Conservation (phyloP, 2,888 invertebrate species). For the Melipona beecheii region DNA sequence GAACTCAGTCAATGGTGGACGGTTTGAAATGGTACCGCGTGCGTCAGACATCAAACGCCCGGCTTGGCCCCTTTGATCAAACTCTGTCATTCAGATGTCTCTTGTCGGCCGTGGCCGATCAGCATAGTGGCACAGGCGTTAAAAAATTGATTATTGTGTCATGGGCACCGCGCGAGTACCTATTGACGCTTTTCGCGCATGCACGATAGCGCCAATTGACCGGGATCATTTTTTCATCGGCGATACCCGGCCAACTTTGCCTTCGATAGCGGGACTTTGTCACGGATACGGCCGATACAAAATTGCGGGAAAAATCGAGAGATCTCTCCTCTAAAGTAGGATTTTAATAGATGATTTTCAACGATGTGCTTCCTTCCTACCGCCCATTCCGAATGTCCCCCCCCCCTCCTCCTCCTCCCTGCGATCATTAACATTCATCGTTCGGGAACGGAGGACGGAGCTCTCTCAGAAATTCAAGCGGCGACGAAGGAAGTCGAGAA, state of each 20-base stretch:
- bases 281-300: neutral
- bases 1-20: constrained; percentile 65
- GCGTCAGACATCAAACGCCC: constrained; percentile 83
- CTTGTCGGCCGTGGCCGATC: constrained; percentile 76
- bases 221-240: constrained; percentile 36
- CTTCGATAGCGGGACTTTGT: neutral
- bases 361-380: neutral
- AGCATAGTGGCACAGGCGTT: constrained; percentile 50
- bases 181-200: constrained; percentile 44
- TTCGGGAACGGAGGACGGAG: neutral
- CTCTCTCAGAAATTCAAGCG: constrained; percentile 31
- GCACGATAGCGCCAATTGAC: constrained; percentile 40
- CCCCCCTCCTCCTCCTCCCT: rapidly evolving
- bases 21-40: constrained; percentile 78
- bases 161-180: constrained; percentile 63
- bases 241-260: neutral
- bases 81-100: constrained; percentile 82
- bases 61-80: constrained; percentile 82
- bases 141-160: constrained; percentile 73
- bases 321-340: neutral
- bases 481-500: constrained; percentile 25
- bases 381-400: neutral
- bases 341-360: neutral
- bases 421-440: constrained; percentile 45
- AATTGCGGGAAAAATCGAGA: neutral